phyloP scores from a whole-genome alignment of 1,140 invertebrate genomes.

The Eurosta solidaginis region DNA sequence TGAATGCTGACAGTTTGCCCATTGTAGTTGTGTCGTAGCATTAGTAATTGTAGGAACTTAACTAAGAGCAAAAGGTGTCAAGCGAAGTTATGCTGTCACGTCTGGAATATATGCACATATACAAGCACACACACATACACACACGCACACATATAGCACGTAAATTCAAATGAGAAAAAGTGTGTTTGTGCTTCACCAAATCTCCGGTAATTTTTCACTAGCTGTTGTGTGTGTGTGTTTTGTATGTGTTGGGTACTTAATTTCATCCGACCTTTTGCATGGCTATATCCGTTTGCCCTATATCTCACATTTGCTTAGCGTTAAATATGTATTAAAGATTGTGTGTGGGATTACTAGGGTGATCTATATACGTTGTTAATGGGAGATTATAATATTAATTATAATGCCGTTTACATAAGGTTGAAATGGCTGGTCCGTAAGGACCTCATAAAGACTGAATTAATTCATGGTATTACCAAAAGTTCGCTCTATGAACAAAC shows the following conservation, averaged over 20 bases:
- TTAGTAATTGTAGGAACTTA: background rate
- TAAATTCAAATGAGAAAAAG: too few species aligned
- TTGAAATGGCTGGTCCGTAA: too few species aligned
- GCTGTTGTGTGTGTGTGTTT: background rate
- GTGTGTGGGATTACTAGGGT: too few species aligned
- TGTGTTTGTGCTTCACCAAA: background rate
- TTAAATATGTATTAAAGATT: background rate
- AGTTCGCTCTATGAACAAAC: too few species aligned
- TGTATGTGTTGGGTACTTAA: background rate
- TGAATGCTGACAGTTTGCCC: background rate
- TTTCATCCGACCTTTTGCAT: slow-evolving; percentile 4
- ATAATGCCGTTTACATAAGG: too few species aligned
- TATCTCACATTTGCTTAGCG: background rate
- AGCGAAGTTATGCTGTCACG: background rate
- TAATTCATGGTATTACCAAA: too few species aligned
- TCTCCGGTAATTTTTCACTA: slow-evolving; percentile 13
- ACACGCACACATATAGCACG: background rate
- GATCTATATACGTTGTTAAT: too few species aligned
- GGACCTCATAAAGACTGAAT: too few species aligned
- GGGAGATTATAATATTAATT: too few species aligned
- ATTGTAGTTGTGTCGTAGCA: background rate
- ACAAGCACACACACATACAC: background rate
- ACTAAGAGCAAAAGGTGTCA: background rate
- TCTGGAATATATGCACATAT: background rate
- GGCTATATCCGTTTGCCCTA: slow-evolving; percentile 6